Conservation (phyloP, 2,888 invertebrate genomes). For the Cataglyphis rosenhaueri region DNA sequence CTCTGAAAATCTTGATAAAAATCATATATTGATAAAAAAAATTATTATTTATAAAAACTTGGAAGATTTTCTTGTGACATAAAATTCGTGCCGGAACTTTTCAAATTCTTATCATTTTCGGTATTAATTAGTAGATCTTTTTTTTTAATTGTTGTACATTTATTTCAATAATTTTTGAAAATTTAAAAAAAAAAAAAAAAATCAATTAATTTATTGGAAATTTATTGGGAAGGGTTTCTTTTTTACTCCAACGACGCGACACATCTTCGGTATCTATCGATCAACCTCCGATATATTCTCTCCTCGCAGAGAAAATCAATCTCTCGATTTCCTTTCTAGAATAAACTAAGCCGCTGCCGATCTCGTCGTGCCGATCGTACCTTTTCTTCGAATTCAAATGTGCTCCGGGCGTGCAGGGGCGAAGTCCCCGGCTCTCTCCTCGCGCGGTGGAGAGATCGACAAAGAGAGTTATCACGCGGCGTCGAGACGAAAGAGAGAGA, state of each 20-base stretch:
- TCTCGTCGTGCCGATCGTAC: slow-evolving; percentile 72
- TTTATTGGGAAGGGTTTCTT: background rate
- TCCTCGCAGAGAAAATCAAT: slow-evolving; percentile 40
- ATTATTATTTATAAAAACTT: background rate
- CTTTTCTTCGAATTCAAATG: slow-evolving; percentile 82
- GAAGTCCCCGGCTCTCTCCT: slow-evolving; percentile 1
- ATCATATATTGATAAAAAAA: too few relatives aligned
- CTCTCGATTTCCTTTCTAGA: slow-evolving; percentile 44
- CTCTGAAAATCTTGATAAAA: background rate
- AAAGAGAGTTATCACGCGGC: slow-evolving; percentile 37
- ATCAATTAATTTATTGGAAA: background rate
- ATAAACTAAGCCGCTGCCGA: slow-evolving; percentile 63
- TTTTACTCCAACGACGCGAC: background rate
- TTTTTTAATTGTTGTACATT: background rate
- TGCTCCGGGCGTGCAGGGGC: slow-evolving; percentile 65
- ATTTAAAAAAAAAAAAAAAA: background rate
- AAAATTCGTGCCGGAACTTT: background rate
- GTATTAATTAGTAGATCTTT: background rate
- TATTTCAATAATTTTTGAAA: background rate
- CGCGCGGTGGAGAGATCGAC: slow-evolving; percentile 47
- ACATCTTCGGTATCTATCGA: slow-evolving; percentile 62
- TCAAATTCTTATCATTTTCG: background rate
- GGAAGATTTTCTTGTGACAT: background rate
- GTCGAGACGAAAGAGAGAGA: slow-evolving; percentile 9
- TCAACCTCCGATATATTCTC: slow-evolving; percentile 43